Conservation (phyloP, 64 coral and sea anemone genomes). For the Porites australiensis region DNA sequence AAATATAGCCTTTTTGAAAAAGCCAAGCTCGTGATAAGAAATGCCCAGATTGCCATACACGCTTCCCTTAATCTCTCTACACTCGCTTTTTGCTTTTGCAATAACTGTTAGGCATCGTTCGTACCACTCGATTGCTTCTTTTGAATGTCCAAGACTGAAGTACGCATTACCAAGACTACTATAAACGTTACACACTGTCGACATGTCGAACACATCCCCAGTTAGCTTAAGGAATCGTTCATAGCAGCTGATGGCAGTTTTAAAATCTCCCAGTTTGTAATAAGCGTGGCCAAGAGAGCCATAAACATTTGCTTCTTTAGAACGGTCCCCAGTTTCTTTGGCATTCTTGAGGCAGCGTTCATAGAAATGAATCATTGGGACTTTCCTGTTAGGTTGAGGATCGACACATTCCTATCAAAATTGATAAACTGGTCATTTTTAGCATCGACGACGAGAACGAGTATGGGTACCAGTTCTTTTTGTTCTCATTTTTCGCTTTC, state of each 20-base stretch:
- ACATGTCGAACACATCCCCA: not conserved
- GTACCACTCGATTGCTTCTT: not conserved
- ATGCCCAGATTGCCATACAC: conserved; percentile 19
- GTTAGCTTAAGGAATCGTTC: not conserved
- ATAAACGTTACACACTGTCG: not conserved
- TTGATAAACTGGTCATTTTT: too few relatives aligned
- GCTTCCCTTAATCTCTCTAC: not conserved
- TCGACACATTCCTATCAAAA: too few relatives aligned
- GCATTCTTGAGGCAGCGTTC: too few relatives aligned
- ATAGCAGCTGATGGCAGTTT: not conserved
- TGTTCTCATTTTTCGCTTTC: too few relatives aligned
- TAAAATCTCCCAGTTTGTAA: not conserved
- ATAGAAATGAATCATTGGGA: too few relatives aligned
- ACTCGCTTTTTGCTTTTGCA: not conserved
- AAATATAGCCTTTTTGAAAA: not conserved
- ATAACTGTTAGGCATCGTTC: not conserved
- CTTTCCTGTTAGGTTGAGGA: too few relatives aligned
- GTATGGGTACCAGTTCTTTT: too few relatives aligned
- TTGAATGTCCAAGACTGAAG: not conserved
- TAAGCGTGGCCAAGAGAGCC: not conserved
- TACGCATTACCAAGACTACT: not conserved
- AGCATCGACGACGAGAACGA: too few relatives aligned
- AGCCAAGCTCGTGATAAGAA: not conserved
- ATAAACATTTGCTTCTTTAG: not conserved
- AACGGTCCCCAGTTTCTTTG: not conserved